phyloP scores from a whole-genome alignment of 2,888 invertebrate genomes.

The Phrixothrix hirtus region DNA sequence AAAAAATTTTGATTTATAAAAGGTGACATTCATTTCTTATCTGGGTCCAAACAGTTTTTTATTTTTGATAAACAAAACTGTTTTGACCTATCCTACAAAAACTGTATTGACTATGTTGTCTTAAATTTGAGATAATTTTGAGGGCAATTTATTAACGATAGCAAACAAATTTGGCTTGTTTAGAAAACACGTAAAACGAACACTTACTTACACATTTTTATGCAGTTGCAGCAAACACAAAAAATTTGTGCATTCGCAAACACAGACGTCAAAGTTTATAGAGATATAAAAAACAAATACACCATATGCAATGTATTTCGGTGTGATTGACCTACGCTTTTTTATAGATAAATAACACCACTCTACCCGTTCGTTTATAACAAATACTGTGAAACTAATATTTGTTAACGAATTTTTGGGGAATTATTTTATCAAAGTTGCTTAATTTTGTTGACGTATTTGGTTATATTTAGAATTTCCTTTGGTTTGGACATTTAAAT shows the following conservation, averaged over 20 bases:
- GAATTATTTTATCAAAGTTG: constrained; percentile 3
- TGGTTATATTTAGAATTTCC: constrained; percentile 2
- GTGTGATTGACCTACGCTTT: constrained; percentile 49
- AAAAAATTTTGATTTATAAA: background rate
- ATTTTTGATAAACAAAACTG: background rate
- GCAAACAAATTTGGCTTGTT: too few relatives aligned
- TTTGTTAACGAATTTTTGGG: constrained; percentile 1
- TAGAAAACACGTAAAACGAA: background rate
- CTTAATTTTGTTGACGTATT: constrained; percentile 5
- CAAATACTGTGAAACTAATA: too few relatives aligned
- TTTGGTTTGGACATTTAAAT: constrained; percentile 2
- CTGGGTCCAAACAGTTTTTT: constrained; percentile 8
- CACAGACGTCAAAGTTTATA: constrained; percentile 44
- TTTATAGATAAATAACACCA: constrained; percentile 38
- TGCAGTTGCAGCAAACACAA: constrained; percentile 14
- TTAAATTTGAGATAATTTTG: constrained; percentile 10
- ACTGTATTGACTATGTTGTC: constrained; percentile 11
- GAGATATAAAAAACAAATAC: constrained; percentile 54
- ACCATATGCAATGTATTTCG: constrained; percentile 46
- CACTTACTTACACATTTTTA: constrained; percentile 1
- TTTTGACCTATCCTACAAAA: constrained; percentile 30
- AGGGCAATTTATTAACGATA: constrained; percentile 2
- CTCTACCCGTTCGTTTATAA: too few relatives aligned
- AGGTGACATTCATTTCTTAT: constrained; percentile 10
- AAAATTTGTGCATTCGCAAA: constrained; percentile 44